Conservation (phyloP, 2,113 vertebrate species). For the Athene cunicularia region DNA sequence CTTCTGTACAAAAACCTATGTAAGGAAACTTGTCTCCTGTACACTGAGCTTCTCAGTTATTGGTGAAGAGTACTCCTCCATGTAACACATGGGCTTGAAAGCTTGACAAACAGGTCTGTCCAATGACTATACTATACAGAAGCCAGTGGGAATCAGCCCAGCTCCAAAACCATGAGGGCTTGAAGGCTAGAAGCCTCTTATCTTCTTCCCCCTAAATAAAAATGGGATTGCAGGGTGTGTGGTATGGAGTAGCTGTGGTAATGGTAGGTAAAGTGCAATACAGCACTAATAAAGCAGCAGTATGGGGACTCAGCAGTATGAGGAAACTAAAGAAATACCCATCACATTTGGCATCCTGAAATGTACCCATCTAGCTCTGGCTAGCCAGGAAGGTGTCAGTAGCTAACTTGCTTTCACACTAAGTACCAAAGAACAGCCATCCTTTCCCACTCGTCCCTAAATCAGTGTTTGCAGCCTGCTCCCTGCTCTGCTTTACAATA, state of each 20-base stretch:
- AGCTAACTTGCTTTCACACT: not conserved
- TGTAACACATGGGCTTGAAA: not conserved
- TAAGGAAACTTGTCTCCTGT: not conserved
- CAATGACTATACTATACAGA: not conserved
- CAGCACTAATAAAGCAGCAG: not conserved
- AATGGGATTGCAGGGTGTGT: not conserved
- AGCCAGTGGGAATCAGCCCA: not conserved
- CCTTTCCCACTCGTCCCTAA: not conserved
- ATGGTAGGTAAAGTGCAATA: not conserved
- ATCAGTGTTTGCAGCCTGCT: not conserved
- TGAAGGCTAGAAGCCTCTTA: not conserved
- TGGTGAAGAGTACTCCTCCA: not conserved
- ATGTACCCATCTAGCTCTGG: not conserved
- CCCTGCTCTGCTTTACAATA: not conserved
- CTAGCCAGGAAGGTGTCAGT: not conserved
- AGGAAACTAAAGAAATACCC: not conserved
- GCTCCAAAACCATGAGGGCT: not conserved
- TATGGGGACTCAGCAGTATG: not conserved
- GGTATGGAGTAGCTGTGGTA: not conserved
- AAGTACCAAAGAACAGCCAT: not conserved
- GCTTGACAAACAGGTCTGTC: not conserved
- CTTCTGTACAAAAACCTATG: not conserved
- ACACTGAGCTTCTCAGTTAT: not conserved
- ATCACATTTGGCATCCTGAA: not conserved
- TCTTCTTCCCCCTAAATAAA: not conserved